phyloP scores from a whole-genome alignment of 2,888 invertebrate species.

The Epiblema foenella region DNA sequence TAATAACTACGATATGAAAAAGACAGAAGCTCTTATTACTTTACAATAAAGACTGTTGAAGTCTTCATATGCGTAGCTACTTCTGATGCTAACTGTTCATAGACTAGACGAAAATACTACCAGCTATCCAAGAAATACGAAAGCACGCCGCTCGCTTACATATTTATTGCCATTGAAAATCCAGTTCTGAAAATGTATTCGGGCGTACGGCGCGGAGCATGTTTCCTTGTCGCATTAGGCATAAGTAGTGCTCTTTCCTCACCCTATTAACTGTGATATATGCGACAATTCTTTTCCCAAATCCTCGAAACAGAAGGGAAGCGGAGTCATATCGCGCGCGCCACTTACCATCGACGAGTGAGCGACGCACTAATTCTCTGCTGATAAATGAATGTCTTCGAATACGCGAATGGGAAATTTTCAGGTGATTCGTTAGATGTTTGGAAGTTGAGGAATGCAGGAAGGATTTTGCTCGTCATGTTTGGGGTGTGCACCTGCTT shows the following conservation, averaged over 20 bases:
- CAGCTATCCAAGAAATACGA: constrained; percentile 38
- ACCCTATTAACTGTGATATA: constrained; percentile 84
- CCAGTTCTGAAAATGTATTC: constrained; percentile 76
- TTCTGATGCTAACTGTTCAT: not conserved
- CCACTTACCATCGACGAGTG: constrained; percentile 68
- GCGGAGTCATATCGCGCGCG: constrained; percentile 74
- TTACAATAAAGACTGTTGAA: too few relatives aligned
- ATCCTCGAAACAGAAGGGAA: constrained; percentile 79
- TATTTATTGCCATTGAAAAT: constrained; percentile 80
- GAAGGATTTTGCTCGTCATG: constrained; percentile 15
- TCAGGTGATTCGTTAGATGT: constrained; percentile 59
- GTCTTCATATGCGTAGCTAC: too few relatives aligned
- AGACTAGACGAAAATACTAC: constrained; percentile 23
- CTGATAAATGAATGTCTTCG: constrained; percentile 76
- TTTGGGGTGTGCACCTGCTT: constrained; percentile 8
- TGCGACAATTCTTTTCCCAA: constrained; percentile 82
- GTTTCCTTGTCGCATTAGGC: constrained; percentile 84
- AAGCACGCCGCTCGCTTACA: constrained; percentile 60
- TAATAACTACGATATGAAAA: too few relatives aligned
- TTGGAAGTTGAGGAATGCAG: constrained; percentile 27
- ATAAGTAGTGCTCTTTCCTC: constrained; percentile 84
- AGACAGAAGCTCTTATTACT: too few relatives aligned
- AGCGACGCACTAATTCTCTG: constrained; percentile 73
- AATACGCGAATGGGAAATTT: constrained; percentile 65
- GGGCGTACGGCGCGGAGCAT: constrained; percentile 72